Evolutionary conservation across 2,797 vertebrate species (phyloP).

Genomic region (Cercopithecus mitis): DNA sequence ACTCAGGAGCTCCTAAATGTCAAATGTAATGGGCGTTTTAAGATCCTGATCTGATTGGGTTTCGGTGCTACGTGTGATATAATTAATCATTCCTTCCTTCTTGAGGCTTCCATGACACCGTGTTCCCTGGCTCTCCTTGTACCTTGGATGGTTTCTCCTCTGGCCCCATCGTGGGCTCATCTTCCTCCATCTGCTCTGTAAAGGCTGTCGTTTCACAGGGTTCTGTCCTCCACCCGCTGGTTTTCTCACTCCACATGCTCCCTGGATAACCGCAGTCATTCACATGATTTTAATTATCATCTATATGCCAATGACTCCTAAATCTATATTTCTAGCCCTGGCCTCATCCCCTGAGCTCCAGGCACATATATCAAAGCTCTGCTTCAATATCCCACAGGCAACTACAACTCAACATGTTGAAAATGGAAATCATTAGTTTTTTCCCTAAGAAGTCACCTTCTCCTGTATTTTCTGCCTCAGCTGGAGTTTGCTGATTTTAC

Average conservation of each 20-base stretch:
- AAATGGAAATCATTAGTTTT: constrained; percentile 29
- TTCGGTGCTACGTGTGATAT: background rate
- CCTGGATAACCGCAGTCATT: constrained; percentile 24
- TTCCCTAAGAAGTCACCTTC: background rate
- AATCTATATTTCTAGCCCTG: constrained; percentile 46
- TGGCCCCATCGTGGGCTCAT: background rate
- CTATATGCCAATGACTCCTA: constrained; percentile 32
- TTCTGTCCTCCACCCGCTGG: constrained; percentile 68
- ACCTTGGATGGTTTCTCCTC: constrained; percentile 42
- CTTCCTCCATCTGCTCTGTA: constrained; percentile 68
- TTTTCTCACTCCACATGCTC: constrained; percentile 71
- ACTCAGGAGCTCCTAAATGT: constrained; percentile 62
- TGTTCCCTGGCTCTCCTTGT: constrained; percentile 53
- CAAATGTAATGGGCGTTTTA: constrained; percentile 55
- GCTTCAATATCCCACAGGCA: background rate
- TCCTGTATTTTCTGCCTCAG: background rate
- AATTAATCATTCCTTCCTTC: constrained; percentile 42
- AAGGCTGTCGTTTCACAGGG: constrained; percentile 60
- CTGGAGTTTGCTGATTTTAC: background rate
- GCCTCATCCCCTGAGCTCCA: constrained; percentile 3
- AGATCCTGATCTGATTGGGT: constrained; percentile 48
- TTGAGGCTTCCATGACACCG: background rate
- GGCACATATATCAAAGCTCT: background rate
- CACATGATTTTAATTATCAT: constrained; percentile 49
- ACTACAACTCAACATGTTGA: constrained; percentile 27